Conservation (phyloP, 53 echinoderm and acorn worm genomes). For the Actinopyga echinites region DNA sequence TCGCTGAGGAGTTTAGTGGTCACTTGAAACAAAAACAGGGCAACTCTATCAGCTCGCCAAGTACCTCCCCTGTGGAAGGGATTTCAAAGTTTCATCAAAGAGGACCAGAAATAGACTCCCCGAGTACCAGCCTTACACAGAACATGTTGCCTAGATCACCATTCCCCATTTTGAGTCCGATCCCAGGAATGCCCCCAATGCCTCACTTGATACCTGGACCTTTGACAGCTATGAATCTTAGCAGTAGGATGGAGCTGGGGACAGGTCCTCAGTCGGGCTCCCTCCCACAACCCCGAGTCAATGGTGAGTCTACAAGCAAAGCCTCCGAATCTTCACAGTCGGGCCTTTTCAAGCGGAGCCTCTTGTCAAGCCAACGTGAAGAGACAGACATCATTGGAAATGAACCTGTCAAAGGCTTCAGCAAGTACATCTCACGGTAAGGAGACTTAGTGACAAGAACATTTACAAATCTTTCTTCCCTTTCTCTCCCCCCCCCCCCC, state of each 20-base stretch:
- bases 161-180: not conserved
- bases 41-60: constrained; percentile 7
- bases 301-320: not conserved
- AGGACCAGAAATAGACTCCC: constrained; percentile 9
- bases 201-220: constrained; percentile 24
- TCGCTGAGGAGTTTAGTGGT: constrained; percentile 81
- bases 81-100: constrained; percentile 9
- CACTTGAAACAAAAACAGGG: constrained; percentile 80
- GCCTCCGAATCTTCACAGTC: constrained; percentile 1
- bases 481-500: too few relatives aligned
- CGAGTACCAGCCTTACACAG: not conserved
- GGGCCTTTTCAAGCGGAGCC: constrained; percentile 32
- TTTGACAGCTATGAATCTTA: constrained; percentile 12
- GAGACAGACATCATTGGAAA: not conserved
- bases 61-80: constrained; percentile 6
- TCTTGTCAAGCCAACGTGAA: not conserved
- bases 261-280: constrained; percentile 10
- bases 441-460: not conserved
- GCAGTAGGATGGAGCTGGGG: constrained; percentile 28
- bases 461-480: too few relatives aligned
- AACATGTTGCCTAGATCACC: constrained; percentile 12
- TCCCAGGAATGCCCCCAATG: constrained; percentile 23
- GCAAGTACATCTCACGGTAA: constrained; percentile 86
- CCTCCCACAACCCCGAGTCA: not conserved
- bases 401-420: constrained; percentile 54